Percentiles rank a stretch among this genome's conserved stretches.
These are phyloP conservation scores for Cecropterus lyciades DNA, from an alignment of 1,140 invertebrate genomes.

Conservation along the genomic window DNA sequence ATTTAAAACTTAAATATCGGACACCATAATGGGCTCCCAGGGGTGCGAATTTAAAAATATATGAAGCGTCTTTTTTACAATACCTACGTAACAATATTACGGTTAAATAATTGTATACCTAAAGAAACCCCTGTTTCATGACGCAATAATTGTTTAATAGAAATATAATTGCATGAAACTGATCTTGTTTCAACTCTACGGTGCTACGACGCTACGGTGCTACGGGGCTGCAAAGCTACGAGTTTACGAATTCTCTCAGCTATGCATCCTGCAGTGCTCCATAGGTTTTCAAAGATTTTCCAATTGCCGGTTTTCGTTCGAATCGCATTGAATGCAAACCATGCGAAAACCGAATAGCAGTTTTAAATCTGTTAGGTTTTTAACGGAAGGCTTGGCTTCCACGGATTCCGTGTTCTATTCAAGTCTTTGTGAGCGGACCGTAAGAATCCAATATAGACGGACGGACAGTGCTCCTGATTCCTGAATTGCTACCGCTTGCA, in stretches of 20 bases:
- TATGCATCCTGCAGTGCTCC: conserved; percentile 3
- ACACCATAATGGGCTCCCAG: too few species aligned
- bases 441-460: conserved; percentile 51
- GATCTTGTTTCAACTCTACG: too few species aligned
- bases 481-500: conserved; percentile 17
- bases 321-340: conserved; percentile 34
- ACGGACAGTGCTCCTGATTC: conserved; percentile 31
- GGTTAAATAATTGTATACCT: too few species aligned
- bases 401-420: conserved; percentile 26
- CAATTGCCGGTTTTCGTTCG: conserved; percentile 28
- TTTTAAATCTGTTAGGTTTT: conserved; percentile 33
- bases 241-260: conserved; percentile 7
- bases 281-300: conserved; percentile 27
- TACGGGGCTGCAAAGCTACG: conserved; percentile 5
- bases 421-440: conserved; percentile 40
- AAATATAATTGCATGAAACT: too few species aligned
- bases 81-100: too few species aligned
- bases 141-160: too few species aligned
- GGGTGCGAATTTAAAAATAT: too few species aligned
- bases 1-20: too few species aligned
- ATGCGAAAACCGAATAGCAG: conserved; percentile 31
- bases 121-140: too few species aligned
- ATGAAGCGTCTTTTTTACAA: too few species aligned
- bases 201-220: conserved; percentile 7
- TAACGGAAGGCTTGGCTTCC: conserved; percentile 15